phyloP scores from a whole-genome alignment of 1,140 invertebrate species.

The Drosophila insularis region DNA sequence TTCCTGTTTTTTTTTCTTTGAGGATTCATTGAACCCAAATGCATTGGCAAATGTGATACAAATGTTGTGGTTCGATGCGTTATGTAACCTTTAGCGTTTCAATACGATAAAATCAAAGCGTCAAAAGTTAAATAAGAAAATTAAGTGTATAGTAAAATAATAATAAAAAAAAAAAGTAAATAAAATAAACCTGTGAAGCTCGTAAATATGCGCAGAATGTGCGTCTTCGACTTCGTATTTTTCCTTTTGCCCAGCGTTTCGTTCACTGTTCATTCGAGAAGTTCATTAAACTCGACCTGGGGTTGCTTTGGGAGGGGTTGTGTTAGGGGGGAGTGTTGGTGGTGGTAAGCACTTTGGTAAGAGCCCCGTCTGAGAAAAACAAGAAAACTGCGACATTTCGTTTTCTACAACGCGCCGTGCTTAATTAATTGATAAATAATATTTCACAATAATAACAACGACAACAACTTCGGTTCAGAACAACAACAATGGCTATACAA shows the following conservation, averaged over 20 bases:
- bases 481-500: neutral
- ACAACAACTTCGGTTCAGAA: neutral
- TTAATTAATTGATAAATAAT: conserved; percentile 39
- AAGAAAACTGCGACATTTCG: conserved; percentile 69
- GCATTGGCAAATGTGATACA: conserved; percentile 13
- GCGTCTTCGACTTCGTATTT: conserved; percentile 28
- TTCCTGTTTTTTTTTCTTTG: conserved; percentile 1
- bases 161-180: neutral
- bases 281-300: conserved; percentile 17
- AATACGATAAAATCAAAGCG: neutral
- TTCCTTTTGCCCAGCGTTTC: neutral
- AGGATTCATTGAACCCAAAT: conserved; percentile 66
- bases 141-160: neutral
- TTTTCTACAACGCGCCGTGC: conserved; percentile 27
- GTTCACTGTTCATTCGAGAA: conserved; percentile 16
- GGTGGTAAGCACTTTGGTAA: conserved; percentile 17
- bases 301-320: too few relatives aligned
- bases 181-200: conserved; percentile 7
- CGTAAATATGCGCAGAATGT: conserved; percentile 67
- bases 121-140: neutral
- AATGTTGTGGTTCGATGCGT: conserved; percentile 40
- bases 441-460: conserved; percentile 11
- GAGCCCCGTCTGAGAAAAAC: conserved; percentile 58
- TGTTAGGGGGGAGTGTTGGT: too few relatives aligned
- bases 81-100: conserved; percentile 51